Evolutionary conservation across 2,797 vertebrate genomes (phyloP).

Genomic region (Pangasius macronema): DNA sequence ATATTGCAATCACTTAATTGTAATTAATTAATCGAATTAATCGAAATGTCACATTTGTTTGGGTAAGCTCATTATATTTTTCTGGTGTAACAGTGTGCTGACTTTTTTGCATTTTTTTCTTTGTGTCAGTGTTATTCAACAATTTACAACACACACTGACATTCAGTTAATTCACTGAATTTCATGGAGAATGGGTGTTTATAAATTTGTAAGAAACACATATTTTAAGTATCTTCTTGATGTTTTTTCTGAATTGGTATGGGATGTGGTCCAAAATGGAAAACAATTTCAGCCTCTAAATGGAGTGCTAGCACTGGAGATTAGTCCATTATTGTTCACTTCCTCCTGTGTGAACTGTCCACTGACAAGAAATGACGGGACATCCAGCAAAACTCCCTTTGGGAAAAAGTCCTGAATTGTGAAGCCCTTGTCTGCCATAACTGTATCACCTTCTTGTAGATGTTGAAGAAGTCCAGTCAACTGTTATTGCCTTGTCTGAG

Average conservation of each 20-base stretch:
- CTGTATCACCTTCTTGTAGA: constrained; percentile 35
- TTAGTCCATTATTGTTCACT: background rate
- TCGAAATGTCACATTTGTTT: no score
- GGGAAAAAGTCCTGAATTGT: constrained; percentile 42
- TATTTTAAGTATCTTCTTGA: background rate
- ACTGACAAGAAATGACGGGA: constrained; percentile 31
- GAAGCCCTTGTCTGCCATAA: constrained; percentile 44
- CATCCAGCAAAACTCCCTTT: constrained; percentile 36
- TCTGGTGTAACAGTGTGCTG: no score
- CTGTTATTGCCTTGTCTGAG: constrained; percentile 42
- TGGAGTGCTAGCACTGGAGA: background rate
- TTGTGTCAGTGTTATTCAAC: background rate
- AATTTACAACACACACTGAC: background rate
- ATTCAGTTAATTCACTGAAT: constrained; percentile 5
- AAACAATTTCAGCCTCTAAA: background rate
- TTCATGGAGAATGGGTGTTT: background rate
- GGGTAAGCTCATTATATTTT: no score
- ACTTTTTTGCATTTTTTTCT: no score
- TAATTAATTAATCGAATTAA: no score
- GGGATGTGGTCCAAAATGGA: background rate
- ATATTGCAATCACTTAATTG: no score
- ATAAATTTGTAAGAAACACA: no score
- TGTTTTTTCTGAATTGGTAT: constrained; percentile 2
- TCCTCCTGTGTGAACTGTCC: constrained; percentile 4
- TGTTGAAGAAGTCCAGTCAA: constrained; percentile 44